A percentile compares a stretch with the other conserved stretches of the same genome.
Conservation (phyloP, 2,888 invertebrate genomes). For the Microctonus brassicae region DNA sequence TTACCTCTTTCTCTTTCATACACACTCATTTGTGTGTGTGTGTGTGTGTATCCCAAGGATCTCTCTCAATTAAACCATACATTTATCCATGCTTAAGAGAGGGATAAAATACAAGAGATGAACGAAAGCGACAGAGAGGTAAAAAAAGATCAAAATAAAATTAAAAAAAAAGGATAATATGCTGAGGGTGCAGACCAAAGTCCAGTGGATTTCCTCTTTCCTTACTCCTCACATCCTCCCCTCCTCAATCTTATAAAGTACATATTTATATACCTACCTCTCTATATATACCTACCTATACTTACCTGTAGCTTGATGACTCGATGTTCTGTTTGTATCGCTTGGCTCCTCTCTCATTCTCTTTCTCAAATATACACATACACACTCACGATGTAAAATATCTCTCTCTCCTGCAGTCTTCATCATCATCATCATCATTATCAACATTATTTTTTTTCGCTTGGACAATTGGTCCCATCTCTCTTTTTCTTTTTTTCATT, state of each 20-base stretch:
- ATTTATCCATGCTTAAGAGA: background rate
- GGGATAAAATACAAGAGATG: background rate
- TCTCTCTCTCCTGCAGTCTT: background rate
- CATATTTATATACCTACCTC: too few relatives aligned
- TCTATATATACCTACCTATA: background rate
- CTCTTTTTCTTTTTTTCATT: background rate
- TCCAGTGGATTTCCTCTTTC: background rate
- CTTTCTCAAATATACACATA: conserved; percentile 37
- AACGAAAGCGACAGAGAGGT: background rate
- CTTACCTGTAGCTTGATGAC: conserved; percentile 57
- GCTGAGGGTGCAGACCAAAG: background rate
- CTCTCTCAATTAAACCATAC: conserved; percentile 8
- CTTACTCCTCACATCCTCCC: background rate
- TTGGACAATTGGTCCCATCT: conserved; percentile 22
- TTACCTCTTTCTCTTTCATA: background rate
- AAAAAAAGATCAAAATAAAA: background rate
- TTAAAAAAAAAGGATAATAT: background rate
- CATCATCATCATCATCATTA: background rate
- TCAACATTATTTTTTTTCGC: background rate
- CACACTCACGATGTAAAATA: background rate
- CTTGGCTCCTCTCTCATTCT: background rate
- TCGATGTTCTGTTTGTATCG: conserved; percentile 62
- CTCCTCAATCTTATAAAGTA: conserved; percentile 4
- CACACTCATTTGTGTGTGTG: too few relatives aligned
- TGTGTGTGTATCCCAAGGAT: background rate